Base-by-base conservation (phyloP, 2,888 invertebrate genomes). In the Protonemura montana region DNA sequence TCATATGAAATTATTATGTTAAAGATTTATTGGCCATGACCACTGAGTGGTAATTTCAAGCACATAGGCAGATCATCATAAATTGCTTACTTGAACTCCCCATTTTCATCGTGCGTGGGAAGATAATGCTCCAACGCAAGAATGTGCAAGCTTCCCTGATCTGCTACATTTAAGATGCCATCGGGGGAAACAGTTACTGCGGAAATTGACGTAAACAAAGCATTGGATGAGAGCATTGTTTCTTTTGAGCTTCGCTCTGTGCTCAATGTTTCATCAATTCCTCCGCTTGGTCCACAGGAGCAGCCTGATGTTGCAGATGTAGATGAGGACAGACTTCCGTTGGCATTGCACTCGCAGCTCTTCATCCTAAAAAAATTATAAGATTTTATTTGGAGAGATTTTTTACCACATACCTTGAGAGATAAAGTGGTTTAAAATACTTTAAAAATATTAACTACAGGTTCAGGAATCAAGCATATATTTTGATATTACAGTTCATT, bases 141-240 rank as follows among this genome's bases (percentile, higher is more conserved):
- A 86, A 97, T 97, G 89, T 97, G 97, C 16, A 97, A 92, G 3
- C 96, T 97, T 85, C 96, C 94, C 94, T 98, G 97, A 93, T 99
- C 99, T 76, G 98, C 98, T 85, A 99, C 96, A 92, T 98, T 97
- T 82, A 99, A 93, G 86, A 98, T 96, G n/a, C 98, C 98, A 91
- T 98, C 98, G 59, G 98, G 98, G 41, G 98, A 97, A 76, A 99
- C 98, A 16, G 98, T 96, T 78, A 99, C 93, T 16, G 98, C 97
- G 76, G 97, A 97, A 90, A 97, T 96, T 5, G 96, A 95, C 89
- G 96, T 96, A 92, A 98, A 97, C 90, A 96, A 95, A 0, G 98
- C 97, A 90, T 98, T 98, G 3, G 97, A 97, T 0, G 98, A 98
- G 28, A 98, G 92, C 88, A 98, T 92, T 29, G 97, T 97, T 91